phyloP scores from a whole-genome alignment of 2,113 vertebrate species.

The Carettochelys insculpta region DNA sequence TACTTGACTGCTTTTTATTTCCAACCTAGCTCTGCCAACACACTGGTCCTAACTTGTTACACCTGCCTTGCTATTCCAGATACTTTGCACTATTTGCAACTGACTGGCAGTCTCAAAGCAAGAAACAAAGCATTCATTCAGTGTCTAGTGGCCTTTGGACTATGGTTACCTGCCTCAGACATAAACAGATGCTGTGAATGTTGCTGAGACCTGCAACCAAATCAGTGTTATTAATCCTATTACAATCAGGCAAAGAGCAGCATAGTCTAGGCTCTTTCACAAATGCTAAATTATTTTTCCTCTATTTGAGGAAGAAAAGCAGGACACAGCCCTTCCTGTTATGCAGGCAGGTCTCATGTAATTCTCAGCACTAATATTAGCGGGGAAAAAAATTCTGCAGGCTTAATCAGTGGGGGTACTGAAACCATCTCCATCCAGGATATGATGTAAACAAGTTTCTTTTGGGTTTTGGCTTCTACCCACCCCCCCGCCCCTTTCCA shows the following conservation, averaged over 20 bases:
- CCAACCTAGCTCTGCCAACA: background rate
- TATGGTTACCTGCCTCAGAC: background rate
- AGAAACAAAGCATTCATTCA: background rate
- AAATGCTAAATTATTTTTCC: conserved; percentile 42
- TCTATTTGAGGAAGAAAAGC: background rate
- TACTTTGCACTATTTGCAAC: background rate
- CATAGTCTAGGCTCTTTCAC: conserved; percentile 37
- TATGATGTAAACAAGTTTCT: background rate
- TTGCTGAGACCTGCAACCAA: background rate
- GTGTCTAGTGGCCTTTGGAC: background rate
- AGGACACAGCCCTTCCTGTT: conserved; percentile 49
- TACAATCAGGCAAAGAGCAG: conserved; percentile 9
- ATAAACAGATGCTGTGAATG: background rate
- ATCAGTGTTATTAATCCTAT: conserved; percentile 18
- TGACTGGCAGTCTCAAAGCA: background rate
- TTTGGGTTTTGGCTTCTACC: too few species aligned
- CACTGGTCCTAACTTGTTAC: background rate
- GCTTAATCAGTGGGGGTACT: background rate
- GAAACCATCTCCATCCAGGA: background rate
- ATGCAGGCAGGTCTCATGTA: conserved; percentile 27
- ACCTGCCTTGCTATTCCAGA: background rate
- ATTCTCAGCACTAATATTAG: conserved; percentile 11
- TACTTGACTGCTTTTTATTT: too few species aligned
- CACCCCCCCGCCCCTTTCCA: too few species aligned
- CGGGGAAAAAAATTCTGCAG: accelerated